Conservation (phyloP, 1,140 invertebrate genomes). For the Aphelenchoides fujianensis region DNA sequence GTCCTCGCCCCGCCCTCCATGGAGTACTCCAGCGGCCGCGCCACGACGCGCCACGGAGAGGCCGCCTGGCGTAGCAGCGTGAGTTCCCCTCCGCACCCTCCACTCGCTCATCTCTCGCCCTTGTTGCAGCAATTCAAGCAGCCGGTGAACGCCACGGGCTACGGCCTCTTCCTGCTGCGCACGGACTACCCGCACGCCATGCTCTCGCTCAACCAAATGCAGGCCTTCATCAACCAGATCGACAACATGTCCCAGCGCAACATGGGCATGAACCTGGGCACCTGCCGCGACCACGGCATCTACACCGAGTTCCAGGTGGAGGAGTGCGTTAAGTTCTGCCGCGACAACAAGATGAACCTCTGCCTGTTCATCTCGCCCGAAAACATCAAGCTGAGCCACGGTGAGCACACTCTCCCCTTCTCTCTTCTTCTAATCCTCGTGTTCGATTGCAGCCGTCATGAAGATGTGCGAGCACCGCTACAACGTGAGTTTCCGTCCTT, state of each 20-base stretch:
- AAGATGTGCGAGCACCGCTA: constrained; percentile 5
- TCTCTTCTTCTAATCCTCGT: not conserved
- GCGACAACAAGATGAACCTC: not conserved
- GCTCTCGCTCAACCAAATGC: not conserved
- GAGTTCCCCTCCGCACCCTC: too few species aligned
- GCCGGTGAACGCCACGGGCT: not conserved
- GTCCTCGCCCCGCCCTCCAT: not conserved
- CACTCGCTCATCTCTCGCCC: too few species aligned
- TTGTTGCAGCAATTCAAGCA: not conserved
- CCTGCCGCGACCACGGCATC: not conserved
- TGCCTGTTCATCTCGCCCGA: constrained; percentile 1
- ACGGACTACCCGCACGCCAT: not conserved
- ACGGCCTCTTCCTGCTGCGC: not conserved
- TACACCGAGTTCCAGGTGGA: not conserved
- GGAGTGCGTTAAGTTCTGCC: not conserved
- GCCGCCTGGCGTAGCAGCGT: constrained; percentile 10
- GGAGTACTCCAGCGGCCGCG: not conserved
- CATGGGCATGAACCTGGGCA: constrained; percentile 1
- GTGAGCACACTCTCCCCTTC: not conserved
- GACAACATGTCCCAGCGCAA: not conserved
- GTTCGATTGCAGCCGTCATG: constrained; percentile 13
- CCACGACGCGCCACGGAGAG: not conserved
- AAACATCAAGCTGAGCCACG: not conserved
- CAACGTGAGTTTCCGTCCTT: too few species aligned
- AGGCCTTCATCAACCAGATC: not conserved